Base-by-base conservation (phyloP, 2,888 invertebrate genomes). In the Hirtodrosophila duncani region DNA sequence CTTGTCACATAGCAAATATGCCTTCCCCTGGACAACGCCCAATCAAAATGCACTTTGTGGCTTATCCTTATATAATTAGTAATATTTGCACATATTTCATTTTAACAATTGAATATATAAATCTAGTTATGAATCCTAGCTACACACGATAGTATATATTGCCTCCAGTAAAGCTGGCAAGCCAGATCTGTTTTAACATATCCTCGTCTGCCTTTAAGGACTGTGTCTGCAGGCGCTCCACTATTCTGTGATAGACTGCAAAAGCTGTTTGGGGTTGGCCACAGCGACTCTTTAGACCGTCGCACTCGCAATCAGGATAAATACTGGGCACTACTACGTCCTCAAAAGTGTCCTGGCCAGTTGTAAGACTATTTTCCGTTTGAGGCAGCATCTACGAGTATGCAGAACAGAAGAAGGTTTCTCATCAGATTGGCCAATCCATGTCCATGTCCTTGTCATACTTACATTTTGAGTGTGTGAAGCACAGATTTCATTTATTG, bases 91-190 rank as follows among this genome's bases (percentile, higher is more conserved):
- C n/a, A n/a, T n/a, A n/a, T n/a, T n/a, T n/a, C n/a, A n/a, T n/a
- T 23, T 34, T 20, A 45, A 56, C 9, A 41, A 56, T 20, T 5
- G 2, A 8, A 26, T 26, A 10, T 38, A 20, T 1, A 5, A 3
- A 16, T 11, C 9, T 23, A 5, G 5, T 7, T 23, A 8, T 14
- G 14, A 24, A n/a, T n/a, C n/a, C n/a, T n/a, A n/a, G 10, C 41
- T 77, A 74, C 2, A 50, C 33, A 6, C 49, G 42, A 31, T 72
- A 72, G 10, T 67, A 59, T 8, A 74, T n/a, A 17, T 58, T 57
- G 24, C 38, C 26, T 7, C 74, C 74, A 3, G 77, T 79, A 3
- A 79, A 74, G 16, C 46, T 38, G 3, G 77, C 61, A 2, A 74
- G 41, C 77, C 80, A 79, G 13, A 74, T 56, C 11, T 63, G 52